phyloP scores from a whole-genome alignment of 2,888 invertebrate genomes.

The Caenorhabditis sp. region DNA sequence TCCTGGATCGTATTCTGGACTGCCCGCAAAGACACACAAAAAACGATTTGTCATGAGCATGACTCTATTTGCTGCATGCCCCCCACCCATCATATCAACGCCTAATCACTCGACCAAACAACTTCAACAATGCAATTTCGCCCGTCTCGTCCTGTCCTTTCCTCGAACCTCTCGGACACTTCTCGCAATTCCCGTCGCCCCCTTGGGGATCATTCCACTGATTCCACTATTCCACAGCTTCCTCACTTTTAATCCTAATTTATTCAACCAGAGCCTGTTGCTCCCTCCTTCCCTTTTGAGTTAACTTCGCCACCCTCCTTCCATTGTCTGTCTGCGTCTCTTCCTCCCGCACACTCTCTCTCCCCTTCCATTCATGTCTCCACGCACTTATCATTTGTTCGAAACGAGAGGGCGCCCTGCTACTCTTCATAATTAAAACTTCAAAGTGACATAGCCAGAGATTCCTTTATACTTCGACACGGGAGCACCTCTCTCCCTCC shows the following conservation, averaged over 20 bases:
- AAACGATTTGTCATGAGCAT: slow-evolving; percentile 8
- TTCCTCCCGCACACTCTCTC: slow-evolving; percentile 26
- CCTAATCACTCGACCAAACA: slow-evolving; percentile 59
- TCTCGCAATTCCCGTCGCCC: background rate
- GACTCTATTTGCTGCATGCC: slow-evolving; percentile 15
- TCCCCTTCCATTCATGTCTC: slow-evolving; percentile 22
- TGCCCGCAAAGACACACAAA: background rate
- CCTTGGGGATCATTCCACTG: slow-evolving; percentile 48
- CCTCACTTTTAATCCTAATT: slow-evolving; percentile 61
- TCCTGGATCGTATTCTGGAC: too few relatives aligned
- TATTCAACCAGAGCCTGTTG: slow-evolving; percentile 56
- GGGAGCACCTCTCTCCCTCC: too few relatives aligned
- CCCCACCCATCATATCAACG: slow-evolving; percentile 22
- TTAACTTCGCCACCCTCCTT: too few relatives aligned
- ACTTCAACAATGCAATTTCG: slow-evolving; percentile 47
- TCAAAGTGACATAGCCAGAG: slow-evolving; percentile 55
- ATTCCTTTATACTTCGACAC: too few relatives aligned
- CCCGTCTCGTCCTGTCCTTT: background rate
- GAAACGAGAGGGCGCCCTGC: slow-evolving; percentile 6
- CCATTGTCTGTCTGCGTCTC: slow-evolving; percentile 31
- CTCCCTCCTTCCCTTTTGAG: slow-evolving; percentile 15
- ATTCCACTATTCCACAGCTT: slow-evolving; percentile 23
- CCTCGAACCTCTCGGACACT: slow-evolving; percentile 22
- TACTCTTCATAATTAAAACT: slow-evolving; percentile 62
- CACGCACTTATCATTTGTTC: slow-evolving; percentile 55